A percentile compares a stretch with the other conserved stretches of the same genome.
phyloP scores from a whole-genome alignment of 2,888 invertebrate genomes.

The Agonopterix alstromeriana region DNA sequence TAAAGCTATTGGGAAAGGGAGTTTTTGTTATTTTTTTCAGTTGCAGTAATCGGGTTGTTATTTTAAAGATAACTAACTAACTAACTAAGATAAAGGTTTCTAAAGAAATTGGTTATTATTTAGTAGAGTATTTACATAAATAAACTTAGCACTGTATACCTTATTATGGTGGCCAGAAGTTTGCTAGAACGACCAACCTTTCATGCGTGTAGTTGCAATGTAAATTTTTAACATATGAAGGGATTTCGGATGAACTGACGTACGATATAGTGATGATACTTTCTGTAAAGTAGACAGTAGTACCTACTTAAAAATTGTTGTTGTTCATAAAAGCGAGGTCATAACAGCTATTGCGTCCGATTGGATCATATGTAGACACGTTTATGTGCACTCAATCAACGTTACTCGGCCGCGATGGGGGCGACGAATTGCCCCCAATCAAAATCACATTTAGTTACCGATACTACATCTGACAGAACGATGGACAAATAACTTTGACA shows the following conservation, averaged over 20 bases:
- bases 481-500: slow-evolving; percentile 9
- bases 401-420: slow-evolving; percentile 53
- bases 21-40: neutral
- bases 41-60: neutral
- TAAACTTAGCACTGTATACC: too few species aligned
- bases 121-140: too few species aligned
- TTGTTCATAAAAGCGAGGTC: too few species aligned
- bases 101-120: neutral
- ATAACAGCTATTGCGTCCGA: neutral
- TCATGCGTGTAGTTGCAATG: too few species aligned
- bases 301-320: neutral
- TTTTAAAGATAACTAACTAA: neutral
- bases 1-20: slow-evolving; percentile 24
- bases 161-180: too few species aligned
- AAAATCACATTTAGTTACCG: slow-evolving; percentile 57
- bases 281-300: too few species aligned
- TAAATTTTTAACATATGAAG: too few species aligned
- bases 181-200: too few species aligned
- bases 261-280: too few species aligned
- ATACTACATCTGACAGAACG: slow-evolving; percentile 8
- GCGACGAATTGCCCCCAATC: slow-evolving; percentile 62
- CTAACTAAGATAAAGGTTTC: neutral
- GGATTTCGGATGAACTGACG: too few species aligned
- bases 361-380: neutral
- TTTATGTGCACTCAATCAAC: slow-evolving; percentile 41